phyloP scores from a whole-genome alignment of 2,888 invertebrate genomes.

The Eutolmus rufibarbis region DNA sequence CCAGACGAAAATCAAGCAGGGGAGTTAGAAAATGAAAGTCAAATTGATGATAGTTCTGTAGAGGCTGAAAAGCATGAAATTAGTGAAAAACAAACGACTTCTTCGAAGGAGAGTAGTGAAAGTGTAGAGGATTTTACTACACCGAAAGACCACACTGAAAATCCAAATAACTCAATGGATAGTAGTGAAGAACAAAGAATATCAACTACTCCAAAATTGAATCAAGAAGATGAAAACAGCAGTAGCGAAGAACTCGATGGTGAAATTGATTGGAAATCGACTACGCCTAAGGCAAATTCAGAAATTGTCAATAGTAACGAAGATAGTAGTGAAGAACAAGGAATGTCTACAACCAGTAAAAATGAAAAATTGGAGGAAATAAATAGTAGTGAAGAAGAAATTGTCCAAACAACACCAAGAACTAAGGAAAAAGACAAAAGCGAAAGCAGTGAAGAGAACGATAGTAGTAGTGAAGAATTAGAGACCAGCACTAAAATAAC shows the following conservation, averaged over 20 bases:
- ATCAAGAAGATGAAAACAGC: background rate
- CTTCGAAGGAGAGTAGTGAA: background rate
- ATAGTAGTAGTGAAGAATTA: background rate
- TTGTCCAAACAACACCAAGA: background rate
- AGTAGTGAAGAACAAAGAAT: background rate
- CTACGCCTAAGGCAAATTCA: background rate
- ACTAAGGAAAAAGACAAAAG: background rate
- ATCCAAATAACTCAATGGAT: background rate
- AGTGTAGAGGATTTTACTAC: background rate
- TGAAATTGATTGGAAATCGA: background rate
- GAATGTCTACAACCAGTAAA: background rate
- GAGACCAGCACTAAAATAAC: background rate
- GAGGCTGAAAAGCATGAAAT: background rate
- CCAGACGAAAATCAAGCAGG: background rate
- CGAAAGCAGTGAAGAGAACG: background rate
- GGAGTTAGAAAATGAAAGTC: background rate
- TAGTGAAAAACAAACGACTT: background rate
- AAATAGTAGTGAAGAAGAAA: constrained; percentile 42
- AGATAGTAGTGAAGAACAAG: constrained; percentile 42
- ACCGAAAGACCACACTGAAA: background rate
- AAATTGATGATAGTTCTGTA: background rate
- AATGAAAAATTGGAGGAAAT: background rate
- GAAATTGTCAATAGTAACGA: background rate
- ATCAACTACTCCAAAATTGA: background rate
- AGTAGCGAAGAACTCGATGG: background rate